Conservation (phyloP, 1,140 invertebrate genomes). For the Lamellibrachia luymesi region DNA sequence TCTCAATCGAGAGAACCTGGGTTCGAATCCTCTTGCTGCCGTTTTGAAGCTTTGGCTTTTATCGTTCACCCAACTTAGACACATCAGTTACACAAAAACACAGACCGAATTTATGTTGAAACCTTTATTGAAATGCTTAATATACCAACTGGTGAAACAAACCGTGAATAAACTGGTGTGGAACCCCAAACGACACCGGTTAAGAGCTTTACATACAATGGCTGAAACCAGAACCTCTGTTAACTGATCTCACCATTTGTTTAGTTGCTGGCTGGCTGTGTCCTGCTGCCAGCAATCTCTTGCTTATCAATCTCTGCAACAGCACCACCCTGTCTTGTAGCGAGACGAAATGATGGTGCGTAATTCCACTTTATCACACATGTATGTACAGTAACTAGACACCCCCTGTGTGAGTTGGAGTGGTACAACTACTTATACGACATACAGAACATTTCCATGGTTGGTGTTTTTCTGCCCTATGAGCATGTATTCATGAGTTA, state of each 20-base stretch:
- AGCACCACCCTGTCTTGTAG: too few relatives aligned
- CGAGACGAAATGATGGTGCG: too few relatives aligned
- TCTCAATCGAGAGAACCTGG: too few relatives aligned
- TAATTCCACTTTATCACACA: neutral
- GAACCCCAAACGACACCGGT: neutral
- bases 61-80: too few relatives aligned
- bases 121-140: constrained; percentile 1
- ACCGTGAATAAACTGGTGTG: neutral
- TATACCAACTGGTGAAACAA: neutral
- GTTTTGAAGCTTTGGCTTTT: too few relatives aligned
- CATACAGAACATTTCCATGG: neutral
- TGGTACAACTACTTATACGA: neutral
- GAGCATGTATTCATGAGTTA: neutral
- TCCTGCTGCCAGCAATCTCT: too few relatives aligned
- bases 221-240: neutral
- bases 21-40: too few relatives aligned
- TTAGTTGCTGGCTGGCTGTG: neutral
- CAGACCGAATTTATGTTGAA: neutral
- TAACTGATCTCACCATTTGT: neutral
- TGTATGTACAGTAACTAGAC: neutral
- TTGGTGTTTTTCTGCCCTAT: neutral
- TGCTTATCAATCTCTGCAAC: neutral
- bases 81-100: too few relatives aligned
- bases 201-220: neutral
- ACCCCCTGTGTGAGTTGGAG: too few relatives aligned